Base-by-base conservation (phyloP, 1,140 invertebrate species). In the Octopus bimaculoides region DNA sequence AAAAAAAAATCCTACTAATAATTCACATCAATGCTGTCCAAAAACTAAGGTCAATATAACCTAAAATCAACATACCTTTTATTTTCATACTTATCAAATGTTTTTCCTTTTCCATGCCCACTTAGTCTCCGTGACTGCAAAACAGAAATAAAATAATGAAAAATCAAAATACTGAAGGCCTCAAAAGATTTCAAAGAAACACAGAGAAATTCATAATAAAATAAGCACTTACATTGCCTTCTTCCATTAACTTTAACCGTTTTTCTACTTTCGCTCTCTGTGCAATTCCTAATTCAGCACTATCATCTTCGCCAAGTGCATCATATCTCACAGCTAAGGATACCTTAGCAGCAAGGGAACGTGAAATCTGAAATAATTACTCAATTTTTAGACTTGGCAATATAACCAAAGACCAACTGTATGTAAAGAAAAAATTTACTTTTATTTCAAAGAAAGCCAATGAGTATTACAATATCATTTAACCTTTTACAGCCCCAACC, bases 271-370 rank as follows among this genome's bases (percentile, higher is more conserved):
- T 97, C 0, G 94, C 95, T 88, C 94, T 94, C 87, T 97, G 95
- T 86, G 96, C 94, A 2, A 94, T 92, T 7, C 97, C 97, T 4
- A 98, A 88, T 78, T 96, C 95, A 84, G 94, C 93, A 77, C 84
- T 92, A 0, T 89, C 93, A 77, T 96, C 95, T 89, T 99, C 98
- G 8, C 96, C 96, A 17, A 99, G 93, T 4, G 98, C 98, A 91
- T 99, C 98, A 1, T 99, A 94, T 84, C 98, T 93, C 2, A 95
- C 96, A 0, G 97, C 96, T 9, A 99, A 89, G 0, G 98, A 92
- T 4, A 97, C 94, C 90, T 99, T 99, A 0, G 97, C 96, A 20
- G 98, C 98, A 81, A 99, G 91, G 93, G 98, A 99, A 86, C 98
- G 92, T 0, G 98, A 97, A 91, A 98, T 96, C 92, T 98, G 74